These are phyloP conservation scores for Decapterus maruadsi DNA, from an alignment of 2,797 vertebrate genomes.

Conservation along the genomic window DNA sequence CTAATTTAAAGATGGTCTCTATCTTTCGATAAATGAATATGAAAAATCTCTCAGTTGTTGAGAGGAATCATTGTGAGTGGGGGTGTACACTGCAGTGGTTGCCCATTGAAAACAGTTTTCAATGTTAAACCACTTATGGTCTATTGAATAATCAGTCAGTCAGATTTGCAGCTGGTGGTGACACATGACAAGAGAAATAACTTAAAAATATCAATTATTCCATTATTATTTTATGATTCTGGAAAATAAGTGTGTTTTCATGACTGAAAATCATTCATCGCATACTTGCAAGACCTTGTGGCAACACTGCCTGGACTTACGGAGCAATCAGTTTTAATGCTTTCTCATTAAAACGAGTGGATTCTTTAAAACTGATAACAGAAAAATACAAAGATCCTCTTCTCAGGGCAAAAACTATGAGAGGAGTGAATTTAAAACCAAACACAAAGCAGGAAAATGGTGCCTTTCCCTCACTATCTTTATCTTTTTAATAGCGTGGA, in stretches of 20 bases:
- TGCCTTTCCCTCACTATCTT: slow-evolving; percentile 42
- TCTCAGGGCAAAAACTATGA: slow-evolving; percentile 47
- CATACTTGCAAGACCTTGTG: slow-evolving; percentile 35
- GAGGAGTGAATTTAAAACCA: not conserved
- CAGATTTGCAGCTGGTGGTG: slow-evolving; percentile 25
- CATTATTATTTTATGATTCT: slow-evolving; percentile 41
- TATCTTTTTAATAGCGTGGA: slow-evolving; percentile 66
- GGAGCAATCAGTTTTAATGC: slow-evolving; percentile 61
- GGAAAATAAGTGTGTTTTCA: slow-evolving; percentile 40
- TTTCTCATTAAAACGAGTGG: slow-evolving; percentile 65
- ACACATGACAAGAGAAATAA: slow-evolving; percentile 34
- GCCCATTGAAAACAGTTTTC: slow-evolving; percentile 49
- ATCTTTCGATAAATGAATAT: slow-evolving; percentile 65
- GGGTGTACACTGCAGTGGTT: slow-evolving; percentile 39
- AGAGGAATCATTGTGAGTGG: slow-evolving; percentile 50
- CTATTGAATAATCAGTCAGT: slow-evolving; percentile 46
- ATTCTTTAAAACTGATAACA: slow-evolving; percentile 64
- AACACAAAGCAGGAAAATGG: slow-evolving; percentile 62
- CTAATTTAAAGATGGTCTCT: slow-evolving; percentile 71
- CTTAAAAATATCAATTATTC: slow-evolving; percentile 21
- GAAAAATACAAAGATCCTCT: slow-evolving; percentile 53
- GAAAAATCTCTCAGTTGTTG: slow-evolving; percentile 54
- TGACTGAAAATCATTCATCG: slow-evolving; percentile 26
- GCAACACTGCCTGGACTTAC: slow-evolving; percentile 47
- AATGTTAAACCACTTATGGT: slow-evolving; percentile 35